Evolutionary conservation across 1,140 invertebrate genomes (phyloP).

Genomic region (Pseudachorutes palmiensis): DNA sequence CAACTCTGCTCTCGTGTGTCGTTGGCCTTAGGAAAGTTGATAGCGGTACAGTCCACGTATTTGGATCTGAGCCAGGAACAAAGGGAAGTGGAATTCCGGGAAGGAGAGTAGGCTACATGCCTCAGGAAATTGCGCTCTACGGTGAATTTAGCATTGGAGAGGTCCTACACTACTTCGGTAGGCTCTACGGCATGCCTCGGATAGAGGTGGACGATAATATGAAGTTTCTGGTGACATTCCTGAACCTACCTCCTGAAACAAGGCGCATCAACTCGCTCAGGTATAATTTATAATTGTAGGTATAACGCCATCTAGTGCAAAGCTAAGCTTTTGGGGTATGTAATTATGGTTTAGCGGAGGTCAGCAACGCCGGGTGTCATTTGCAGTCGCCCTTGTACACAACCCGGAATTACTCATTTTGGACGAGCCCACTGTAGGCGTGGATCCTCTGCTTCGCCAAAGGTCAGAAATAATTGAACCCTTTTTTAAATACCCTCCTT

Average conservation of each 20-base stretch:
- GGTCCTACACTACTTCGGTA: constrained; percentile 84
- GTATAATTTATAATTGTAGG: constrained; percentile 81
- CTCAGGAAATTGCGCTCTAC: constrained; percentile 65
- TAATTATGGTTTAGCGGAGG: constrained; percentile 15
- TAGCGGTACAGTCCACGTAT: constrained; percentile 72
- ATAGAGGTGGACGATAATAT: constrained; percentile 64
- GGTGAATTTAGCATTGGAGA: constrained; percentile 84
- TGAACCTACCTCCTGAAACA: constrained; percentile 64
- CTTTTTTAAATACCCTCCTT: background rate
- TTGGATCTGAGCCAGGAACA: constrained; percentile 72
- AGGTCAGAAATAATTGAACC: constrained; percentile 31
- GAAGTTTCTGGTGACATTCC: constrained; percentile 78
- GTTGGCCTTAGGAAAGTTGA: constrained; percentile 71
- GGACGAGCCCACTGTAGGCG: constrained; percentile 53
- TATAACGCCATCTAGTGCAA: constrained; percentile 62
- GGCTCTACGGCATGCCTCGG: constrained; percentile 70
- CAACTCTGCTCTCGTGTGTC: constrained; percentile 75
- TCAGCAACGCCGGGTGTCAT: constrained; percentile 44
- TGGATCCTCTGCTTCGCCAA: constrained; percentile 49
- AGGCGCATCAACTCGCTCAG: constrained; percentile 39
- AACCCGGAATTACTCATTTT: constrained; percentile 49
- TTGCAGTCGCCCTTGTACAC: constrained; percentile 49
- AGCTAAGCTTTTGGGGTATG: constrained; percentile 11
- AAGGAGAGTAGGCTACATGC: constrained; percentile 61
- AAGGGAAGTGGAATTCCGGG: constrained; percentile 66